phyloP scores from a whole-genome alignment of 2,797 vertebrate species.

The Sebastes oblongus region DNA sequence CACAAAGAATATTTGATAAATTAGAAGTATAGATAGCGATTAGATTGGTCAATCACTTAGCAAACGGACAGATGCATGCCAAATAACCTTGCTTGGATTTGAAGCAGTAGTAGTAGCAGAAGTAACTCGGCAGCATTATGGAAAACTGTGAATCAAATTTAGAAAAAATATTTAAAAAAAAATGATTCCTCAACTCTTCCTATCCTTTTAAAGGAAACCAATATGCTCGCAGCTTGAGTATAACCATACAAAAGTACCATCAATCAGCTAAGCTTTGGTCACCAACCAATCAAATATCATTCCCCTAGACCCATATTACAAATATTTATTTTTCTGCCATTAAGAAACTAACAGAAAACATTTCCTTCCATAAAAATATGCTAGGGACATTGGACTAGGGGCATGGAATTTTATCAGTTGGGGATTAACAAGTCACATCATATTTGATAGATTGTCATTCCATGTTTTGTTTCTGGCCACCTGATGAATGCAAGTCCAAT shows the following conservation, averaged over 20 bases:
- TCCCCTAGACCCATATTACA: neutral
- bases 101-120: neutral
- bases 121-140: neutral
- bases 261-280: neutral
- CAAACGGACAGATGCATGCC: neutral
- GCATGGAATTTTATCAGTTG: neutral
- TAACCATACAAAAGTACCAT: neutral
- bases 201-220: neutral
- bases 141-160: neutral
- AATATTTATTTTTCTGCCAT: neutral
- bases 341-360: neutral
- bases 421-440: neutral
- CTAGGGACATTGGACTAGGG: neutral
- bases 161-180: neutral
- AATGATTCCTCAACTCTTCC: neutral
- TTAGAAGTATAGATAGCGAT: neutral
- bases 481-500: neutral
- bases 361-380: neutral
- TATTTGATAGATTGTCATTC: neutral
- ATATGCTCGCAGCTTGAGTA: neutral
- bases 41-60: neutral
- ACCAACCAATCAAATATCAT: neutral
- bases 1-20: neutral
- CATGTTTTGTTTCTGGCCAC: neutral
- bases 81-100: neutral